Conservation (phyloP, 2,888 invertebrate species). For the Rapana venosa region DNA sequence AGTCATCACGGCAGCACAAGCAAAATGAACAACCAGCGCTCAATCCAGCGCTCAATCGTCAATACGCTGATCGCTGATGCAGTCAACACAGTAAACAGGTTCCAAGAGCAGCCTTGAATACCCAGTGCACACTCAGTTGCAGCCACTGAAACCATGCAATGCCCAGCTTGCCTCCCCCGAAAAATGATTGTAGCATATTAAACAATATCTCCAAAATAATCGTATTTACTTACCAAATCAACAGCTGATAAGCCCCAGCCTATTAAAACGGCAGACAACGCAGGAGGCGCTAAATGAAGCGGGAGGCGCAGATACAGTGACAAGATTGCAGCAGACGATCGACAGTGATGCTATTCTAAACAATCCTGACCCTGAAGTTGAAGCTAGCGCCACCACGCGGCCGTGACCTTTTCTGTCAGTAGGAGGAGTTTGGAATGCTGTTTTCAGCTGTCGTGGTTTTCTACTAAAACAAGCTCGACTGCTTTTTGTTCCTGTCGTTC, state of each 20-base stretch:
- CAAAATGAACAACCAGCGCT: no score
- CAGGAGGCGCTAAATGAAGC: not conserved
- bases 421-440: conserved; percentile 7
- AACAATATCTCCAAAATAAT: no score
- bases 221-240: not conserved
- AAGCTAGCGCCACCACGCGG: conserved; percentile 30
- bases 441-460: not conserved
- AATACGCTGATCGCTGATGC: no score
- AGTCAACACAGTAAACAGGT: no score
- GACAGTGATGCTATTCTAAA: not conserved
- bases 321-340: not conserved
- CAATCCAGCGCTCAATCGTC: no score
- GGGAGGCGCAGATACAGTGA: not conserved
- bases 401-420: conserved; percentile 14
- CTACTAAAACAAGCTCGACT: not conserved
- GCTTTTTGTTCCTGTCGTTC: no score
- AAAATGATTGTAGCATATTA: no score
- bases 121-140: no score
- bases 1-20: no score
- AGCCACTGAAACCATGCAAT: no score
- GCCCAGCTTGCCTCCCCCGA: no score
- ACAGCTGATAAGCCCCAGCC: not conserved
- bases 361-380: conserved; percentile 32
- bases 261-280: not conserved
- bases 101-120: no score